Conservation (phyloP, 1,140 invertebrate species). For the Bombyx mori region DNA sequence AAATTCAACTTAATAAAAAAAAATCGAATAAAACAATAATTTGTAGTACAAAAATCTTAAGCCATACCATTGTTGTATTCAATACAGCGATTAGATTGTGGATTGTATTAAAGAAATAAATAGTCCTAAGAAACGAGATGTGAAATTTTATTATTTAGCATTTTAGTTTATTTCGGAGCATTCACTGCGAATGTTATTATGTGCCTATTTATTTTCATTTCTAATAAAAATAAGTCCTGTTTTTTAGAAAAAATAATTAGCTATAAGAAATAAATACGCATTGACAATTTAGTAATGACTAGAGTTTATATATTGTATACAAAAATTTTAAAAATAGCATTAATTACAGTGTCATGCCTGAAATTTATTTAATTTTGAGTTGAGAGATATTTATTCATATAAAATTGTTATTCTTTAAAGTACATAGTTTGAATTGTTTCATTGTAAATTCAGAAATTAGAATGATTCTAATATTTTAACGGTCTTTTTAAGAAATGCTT, state of each 20-base stretch:
- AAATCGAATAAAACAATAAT: constrained; percentile 6
- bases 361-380: too few relatives aligned
- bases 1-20: too few relatives aligned
- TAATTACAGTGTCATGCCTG: too few relatives aligned
- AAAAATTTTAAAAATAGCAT: too few relatives aligned
- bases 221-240: constrained; percentile 45
- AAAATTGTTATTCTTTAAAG: too few relatives aligned
- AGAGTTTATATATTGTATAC: constrained; percentile 28
- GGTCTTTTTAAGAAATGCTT: too few relatives aligned
- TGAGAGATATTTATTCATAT: too few relatives aligned
- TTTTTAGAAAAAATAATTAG: constrained; percentile 37
- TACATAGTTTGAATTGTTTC: too few relatives aligned
- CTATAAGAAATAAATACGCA: constrained; percentile 16
- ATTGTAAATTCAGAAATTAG: too few relatives aligned
- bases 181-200: constrained; percentile 49
- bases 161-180: constrained; percentile 38
- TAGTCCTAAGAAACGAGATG: constrained; percentile 25
- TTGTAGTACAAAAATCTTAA: constrained; percentile 55
- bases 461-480: too few relatives aligned
- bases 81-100: constrained; percentile 53
- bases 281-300: constrained; percentile 47
- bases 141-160: constrained; percentile 40
- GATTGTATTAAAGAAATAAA: constrained; percentile 36
- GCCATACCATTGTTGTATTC: constrained; percentile 52
- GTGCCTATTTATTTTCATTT: constrained; percentile 66